Percentiles rank a stretch among this genome's conserved stretches.
Evolutionary conservation across 2,797 vertebrate genomes (phyloP).

Genomic region (Philypnodon macrostomus): DNA sequence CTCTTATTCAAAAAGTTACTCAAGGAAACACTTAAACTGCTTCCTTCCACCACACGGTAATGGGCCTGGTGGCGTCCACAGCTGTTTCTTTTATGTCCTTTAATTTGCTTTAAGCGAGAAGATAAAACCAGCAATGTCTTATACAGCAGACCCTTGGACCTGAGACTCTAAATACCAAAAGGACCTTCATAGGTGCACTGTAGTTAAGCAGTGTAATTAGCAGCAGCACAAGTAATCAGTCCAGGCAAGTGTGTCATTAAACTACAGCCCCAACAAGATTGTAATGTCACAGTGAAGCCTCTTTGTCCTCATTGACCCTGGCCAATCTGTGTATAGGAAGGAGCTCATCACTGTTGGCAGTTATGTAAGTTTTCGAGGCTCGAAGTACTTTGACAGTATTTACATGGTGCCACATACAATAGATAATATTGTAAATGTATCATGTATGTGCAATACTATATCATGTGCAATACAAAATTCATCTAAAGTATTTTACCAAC

Average conservation of each 20-base stretch:
- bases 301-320: conserved; percentile 83
- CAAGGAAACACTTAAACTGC: conserved; percentile 58
- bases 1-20: too few species aligned
- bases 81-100: conserved; percentile 76
- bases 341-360: conserved; percentile 34
- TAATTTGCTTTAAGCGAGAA: conserved; percentile 75
- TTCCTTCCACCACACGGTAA: conserved; percentile 65
- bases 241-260: conserved; percentile 84
- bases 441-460: too few species aligned
- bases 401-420: conserved; percentile 37
- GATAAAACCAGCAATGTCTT: conserved; percentile 64
- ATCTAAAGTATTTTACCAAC: too few species aligned
- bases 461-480: too few species aligned
- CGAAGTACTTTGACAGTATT: conserved; percentile 26
- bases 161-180: conserved; percentile 72
- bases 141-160: conserved; percentile 63
- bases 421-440: conserved; percentile 5
- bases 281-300: conserved; percentile 80
- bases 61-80: conserved; percentile 63
- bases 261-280: conserved; percentile 83
- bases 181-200: conserved; percentile 78
- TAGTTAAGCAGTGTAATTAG: conserved; percentile 86
- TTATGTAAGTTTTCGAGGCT: conserved; percentile 26
- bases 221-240: conserved; percentile 85
- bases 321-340: conserved; percentile 80